A percentile compares a stretch with the other conserved stretches of the same genome.
Evolutionary conservation across 2,888 invertebrate genomes (phyloP).

Genomic region (Lydus trimaculatus): DNA sequence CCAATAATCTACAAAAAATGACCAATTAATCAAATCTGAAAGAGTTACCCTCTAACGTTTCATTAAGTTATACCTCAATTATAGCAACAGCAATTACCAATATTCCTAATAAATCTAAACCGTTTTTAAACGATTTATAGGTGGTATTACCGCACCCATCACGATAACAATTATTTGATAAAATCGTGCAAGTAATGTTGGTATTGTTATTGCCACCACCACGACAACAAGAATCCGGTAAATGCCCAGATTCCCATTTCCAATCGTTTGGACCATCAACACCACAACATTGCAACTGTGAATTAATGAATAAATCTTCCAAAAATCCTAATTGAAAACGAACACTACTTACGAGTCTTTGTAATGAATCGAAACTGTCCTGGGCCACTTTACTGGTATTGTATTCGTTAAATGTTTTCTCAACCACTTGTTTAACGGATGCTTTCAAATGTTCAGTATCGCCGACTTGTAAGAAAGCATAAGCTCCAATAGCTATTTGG

Average conservation of each 20-base stretch:
- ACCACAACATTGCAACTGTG: conserved; percentile 43
- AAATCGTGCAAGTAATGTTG: conserved; percentile 52
- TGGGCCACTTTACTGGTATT: conserved; percentile 55
- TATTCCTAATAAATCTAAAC: conserved; percentile 68
- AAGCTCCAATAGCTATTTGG: conserved; percentile 73
- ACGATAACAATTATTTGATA: conserved; percentile 52
- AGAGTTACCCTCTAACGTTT: not conserved
- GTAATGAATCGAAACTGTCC: conserved; percentile 69
- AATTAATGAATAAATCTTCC: too few species aligned
- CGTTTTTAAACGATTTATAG: conserved; percentile 58
- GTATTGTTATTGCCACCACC: conserved; percentile 38
- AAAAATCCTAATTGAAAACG: too few species aligned
- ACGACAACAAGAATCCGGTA: conserved; percentile 41
- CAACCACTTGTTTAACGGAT: conserved; percentile 44
- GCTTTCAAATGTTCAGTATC: conserved; percentile 59
- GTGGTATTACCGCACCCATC: conserved; percentile 62
- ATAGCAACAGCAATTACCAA: conserved; percentile 72
- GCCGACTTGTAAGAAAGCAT: conserved; percentile 69
- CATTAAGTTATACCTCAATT: conserved; percentile 68
- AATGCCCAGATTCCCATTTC: conserved; percentile 36
- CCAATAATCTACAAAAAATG: conserved; percentile 71
- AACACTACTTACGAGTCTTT: conserved; percentile 63
- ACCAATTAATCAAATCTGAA: conserved; percentile 20
- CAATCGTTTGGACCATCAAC: conserved; percentile 39
- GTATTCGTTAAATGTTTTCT: conserved; percentile 62